These are phyloP conservation scores for Ciconia nigra DNA, from an alignment of 2,797 vertebrate species.

Conservation along the genomic window DNA sequence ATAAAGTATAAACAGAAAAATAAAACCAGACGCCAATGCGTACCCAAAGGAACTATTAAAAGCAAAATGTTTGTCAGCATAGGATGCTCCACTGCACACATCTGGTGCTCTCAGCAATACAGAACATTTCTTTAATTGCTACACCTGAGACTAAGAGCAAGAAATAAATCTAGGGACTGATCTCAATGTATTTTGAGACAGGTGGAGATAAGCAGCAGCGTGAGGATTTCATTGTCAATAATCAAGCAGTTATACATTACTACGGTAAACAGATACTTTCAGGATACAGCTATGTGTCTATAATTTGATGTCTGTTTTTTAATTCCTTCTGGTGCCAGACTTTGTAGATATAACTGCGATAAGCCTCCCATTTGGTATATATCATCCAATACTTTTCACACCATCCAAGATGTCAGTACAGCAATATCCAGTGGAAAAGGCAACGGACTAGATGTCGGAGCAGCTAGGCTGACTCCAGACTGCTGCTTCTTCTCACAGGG, in stretches of 20 bases:
- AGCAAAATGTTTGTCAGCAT: constrained; percentile 49
- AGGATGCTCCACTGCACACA: constrained; percentile 48
- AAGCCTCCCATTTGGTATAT: neutral
- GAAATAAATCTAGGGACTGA: constrained; percentile 26
- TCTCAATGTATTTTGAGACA: neutral
- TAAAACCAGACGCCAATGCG: neutral
- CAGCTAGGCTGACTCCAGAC: neutral
- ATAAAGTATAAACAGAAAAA: constrained; percentile 55
- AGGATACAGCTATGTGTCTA: neutral
- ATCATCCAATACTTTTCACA: neutral
- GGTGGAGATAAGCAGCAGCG: constrained; percentile 5
- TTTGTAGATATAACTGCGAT: neutral
- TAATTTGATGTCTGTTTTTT: neutral
- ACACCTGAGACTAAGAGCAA: constrained; percentile 51
- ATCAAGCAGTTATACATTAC: constrained; percentile 7
- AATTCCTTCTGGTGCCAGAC: constrained; percentile 10
- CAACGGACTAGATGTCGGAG: neutral
- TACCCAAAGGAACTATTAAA: constrained; percentile 51
- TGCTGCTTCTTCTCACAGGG: neutral
- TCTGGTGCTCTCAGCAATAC: constrained; percentile 56
- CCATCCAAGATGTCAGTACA: neutral
- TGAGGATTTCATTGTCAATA: neutral
- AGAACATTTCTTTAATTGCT: constrained; percentile 62
- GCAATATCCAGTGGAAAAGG: neutral
- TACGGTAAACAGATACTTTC: neutral